Evolutionary conservation across 1,140 invertebrate genomes (phyloP), one percentile per base, ranked within the genome.

Genomic region (Stenopsyche tienmushanensis): DNA sequence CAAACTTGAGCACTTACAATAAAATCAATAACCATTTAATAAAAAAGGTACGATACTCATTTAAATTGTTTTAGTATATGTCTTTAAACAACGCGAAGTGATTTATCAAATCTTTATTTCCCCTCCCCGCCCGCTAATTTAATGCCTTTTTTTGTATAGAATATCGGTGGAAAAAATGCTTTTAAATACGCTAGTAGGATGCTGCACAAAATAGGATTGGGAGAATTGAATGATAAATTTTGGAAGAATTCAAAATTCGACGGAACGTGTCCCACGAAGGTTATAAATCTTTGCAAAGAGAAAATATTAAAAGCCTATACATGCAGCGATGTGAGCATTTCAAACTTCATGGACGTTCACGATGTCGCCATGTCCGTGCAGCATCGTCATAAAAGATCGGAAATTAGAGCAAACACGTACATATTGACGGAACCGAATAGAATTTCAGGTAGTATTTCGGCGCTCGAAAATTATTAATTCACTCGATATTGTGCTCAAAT

Each of bases 1-100:
- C 84, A 18, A 74, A 84, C 71, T 75, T 79, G 26, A 79, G 84
- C 60, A 69, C 84, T 25, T 83, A 83, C 65, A 79, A 83, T 54
- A 79, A 83, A 71, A 73, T 86, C n/a, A 77, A 81, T 62, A 80
- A 81, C 15, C 83, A 84, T 74, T 71, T 87, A 5, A 80, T 83
- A 74, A 72, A 80, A 53, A 82, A 83, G 76, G 85, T 86, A 78
- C 50, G 65, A 24, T 24, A 41, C 17, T 67, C 21, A 53, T 52
- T 3, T 15, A 45, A 15, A 45, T 8, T 45, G 18, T 49, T 20
- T n/a, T n/a, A n/a, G n/a, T n/a, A n/a, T n/a, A n/a, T n/a, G n/a
- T n/a, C n/a, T n/a, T n/a, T n/a, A n/a, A n/a, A n/a, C n/a, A n/a
- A n/a, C n/a, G n/a, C n/a, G n/a, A n/a, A n/a, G n/a, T n/a, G n/a